Percentiles rank a stretch among this genome's conserved stretches.
Evolutionary conservation across 2,888 invertebrate genomes (phyloP).

Genomic region (Nomada ferruginata): DNA sequence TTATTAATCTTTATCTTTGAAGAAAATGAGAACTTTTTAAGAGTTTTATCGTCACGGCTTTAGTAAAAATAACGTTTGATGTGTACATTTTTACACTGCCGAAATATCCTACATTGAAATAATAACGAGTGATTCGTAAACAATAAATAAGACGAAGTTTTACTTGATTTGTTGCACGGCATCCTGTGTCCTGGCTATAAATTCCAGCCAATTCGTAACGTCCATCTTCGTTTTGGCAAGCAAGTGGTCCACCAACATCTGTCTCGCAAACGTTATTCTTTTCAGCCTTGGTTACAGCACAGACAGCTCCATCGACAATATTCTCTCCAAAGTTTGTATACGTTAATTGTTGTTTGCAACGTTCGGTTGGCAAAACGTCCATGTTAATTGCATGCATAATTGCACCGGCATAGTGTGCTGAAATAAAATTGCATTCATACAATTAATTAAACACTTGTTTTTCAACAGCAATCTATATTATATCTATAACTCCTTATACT

Average conservation of each 20-base stretch:
- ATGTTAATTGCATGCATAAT: conserved; percentile 91
- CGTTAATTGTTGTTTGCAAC: conserved; percentile 87
- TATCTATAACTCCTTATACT: no score
- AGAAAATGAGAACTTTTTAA: no score
- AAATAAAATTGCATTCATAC: conserved; percentile 13
- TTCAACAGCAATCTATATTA: not conserved
- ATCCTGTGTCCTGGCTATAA: conserved; percentile 91
- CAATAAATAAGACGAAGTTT: not conserved
- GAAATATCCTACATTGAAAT: no score
- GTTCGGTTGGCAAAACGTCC: conserved; percentile 87
- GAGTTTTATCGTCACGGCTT: no score
- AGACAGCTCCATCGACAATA: conserved; percentile 88
- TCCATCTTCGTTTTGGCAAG: conserved; percentile 90
- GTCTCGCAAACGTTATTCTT: conserved; percentile 91
- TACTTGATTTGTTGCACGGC: conserved; percentile 84
- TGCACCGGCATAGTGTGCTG: conserved; percentile 90
- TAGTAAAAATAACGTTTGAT: no score
- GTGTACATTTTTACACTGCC: no score
- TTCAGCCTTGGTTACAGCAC: conserved; percentile 88
- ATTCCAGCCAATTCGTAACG: conserved; percentile 90
- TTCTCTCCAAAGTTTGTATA: conserved; percentile 86
- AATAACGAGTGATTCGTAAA: no score
- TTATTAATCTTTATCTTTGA: not conserved
- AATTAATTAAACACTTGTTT: not conserved
- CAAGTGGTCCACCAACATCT: conserved; percentile 92